Base-by-base conservation (phyloP, 35 echinoderm and acorn worm genomes). In the Eucidaris tribuloides region DNA sequence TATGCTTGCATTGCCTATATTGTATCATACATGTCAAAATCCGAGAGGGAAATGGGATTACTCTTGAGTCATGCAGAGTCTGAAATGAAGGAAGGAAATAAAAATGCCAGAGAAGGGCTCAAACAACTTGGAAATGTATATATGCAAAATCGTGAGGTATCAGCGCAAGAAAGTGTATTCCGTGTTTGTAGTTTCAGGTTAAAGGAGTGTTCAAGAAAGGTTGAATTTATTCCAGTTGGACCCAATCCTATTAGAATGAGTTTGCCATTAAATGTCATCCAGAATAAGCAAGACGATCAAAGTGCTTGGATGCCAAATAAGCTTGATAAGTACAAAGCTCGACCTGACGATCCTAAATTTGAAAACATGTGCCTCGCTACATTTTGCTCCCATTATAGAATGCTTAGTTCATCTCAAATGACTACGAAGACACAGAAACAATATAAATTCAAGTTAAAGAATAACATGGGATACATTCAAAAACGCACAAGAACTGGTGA, bases 21-120 rank as follows among this genome's bases (percentile, higher is more conserved):
- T n/a, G n/a, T n/a, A 20, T 82, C 78, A 37, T 89, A 89, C 24
- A 89, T 89, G 0, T 57, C 62, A 41, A 89, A 82, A 76, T 18
- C 61, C 22, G 86, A 89, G 62, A 48, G 46, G 79, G 83, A 83
- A 83, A 72, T 63, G 79, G n/a, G n/a, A n/a, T n/a, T n/a, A n/a
- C n/a, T n/a, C n/a, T n/a, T n/a, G n/a, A n/a, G n/a, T n/a, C n/a
- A n/a, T n/a, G n/a, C n/a, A n/a, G n/a, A n/a, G n/a, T n/a, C n/a
- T n/a, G n/a, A n/a, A n/a, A n/a, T n/a, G 87, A 13, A 27, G 40
- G 31, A 84, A 62, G 89, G 89, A 40, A 91, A 91, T 62, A 50
- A 71, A 32, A 62, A 80, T 37, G 36, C 76, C 41, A 54, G 48
- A 68, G 13, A n/a, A 79, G 30, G 76, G 38, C 37, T 90, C 23